Evolutionary conservation across 1,140 invertebrate genomes (phyloP).

Genomic region (Ceratitis capitata): DNA sequence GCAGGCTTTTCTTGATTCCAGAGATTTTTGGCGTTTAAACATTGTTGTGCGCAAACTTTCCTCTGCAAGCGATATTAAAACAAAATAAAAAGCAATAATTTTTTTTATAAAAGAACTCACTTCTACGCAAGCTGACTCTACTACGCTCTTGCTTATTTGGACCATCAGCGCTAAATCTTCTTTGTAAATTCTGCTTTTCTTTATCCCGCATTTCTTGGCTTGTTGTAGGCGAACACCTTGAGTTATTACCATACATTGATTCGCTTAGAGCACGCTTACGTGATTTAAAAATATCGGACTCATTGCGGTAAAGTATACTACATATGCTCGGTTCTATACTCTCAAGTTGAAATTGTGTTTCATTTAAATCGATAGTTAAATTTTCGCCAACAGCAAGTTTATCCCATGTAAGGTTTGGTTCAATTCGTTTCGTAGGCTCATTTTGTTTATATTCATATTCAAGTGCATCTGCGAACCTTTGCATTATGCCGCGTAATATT

Average conservation of each 20-base stretch:
- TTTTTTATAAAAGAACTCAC: constrained; percentile 46
- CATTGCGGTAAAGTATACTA: constrained; percentile 55
- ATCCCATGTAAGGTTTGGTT: neutral
- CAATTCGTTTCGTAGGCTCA: neutral
- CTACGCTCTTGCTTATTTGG: neutral
- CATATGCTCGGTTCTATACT: constrained; percentile 44
- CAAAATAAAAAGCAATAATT: constrained; percentile 7
- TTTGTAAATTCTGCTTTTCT: neutral
- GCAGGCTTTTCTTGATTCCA: constrained; percentile 45
- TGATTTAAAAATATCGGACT: neutral
- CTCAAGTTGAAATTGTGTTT: constrained; percentile 40
- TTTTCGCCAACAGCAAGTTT: neutral
- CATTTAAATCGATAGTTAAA: constrained; percentile 3
- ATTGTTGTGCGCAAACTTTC: constrained; percentile 61
- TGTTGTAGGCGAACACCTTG: neutral
- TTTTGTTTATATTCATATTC: neutral
- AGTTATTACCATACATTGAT: constrained; percentile 38
- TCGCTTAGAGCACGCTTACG: constrained; percentile 17
- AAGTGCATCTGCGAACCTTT: constrained; percentile 49
- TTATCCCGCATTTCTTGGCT: neutral
- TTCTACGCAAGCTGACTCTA: constrained; percentile 48
- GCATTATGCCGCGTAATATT: constrained; percentile 54
- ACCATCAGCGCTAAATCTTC: neutral
- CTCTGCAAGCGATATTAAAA: constrained; percentile 44
- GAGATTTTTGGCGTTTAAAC: constrained; percentile 57